Base-by-base conservation (phyloP, 2,888 invertebrate species). In the Clostera curtula region DNA sequence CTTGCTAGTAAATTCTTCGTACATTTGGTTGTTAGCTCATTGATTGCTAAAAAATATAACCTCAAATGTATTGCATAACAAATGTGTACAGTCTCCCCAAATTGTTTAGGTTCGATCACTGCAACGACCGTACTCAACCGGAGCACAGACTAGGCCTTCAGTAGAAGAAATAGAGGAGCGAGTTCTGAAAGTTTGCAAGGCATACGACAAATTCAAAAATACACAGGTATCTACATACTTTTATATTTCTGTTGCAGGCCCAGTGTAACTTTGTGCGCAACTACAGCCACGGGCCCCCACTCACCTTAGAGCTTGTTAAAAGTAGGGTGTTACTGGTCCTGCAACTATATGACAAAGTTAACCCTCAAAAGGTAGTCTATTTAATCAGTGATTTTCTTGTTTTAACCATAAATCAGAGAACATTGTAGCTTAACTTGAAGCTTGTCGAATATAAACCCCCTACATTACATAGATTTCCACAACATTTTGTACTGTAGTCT, bases 291-390 rank as follows among this genome's bases (percentile, higher is more conserved):
- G 90, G 90, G 62, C 86, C 90, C 46, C 95, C 95, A 44, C 86
- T 95, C 60, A 87, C 93, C 43, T 85, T 96, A 72, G 91, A 93
- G 62, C 87, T 93, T 60, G 93, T 97, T 75, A 82, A 88, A 68
- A 92, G 95, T 71, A 89, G 99, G 71, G 96, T 98, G 48, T 85
- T 97, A 59, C 91, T 99, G 80, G 96, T 98, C 46, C 90, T 99
- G 62, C 93, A 94, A 86, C 90, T 98, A 53, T 99, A 96, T 87
- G 99, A 99, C 88, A 99, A 99, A 91, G 87, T 98, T 84, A 89
- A 93, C 66, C 91, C 95, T 50, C 87, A 89, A 58, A 95, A 97
- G 95, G 97, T 98, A 93, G 85, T 50, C 20, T 31, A 19, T 21
- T n/a, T n/a, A n/a, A n/a, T n/a, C n/a, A n/a, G n/a, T n/a, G n/a